These are phyloP conservation scores for Heterotilapia buettikoferi DNA, from an alignment of 2,113 vertebrate species.

Conservation along the genomic window DNA sequence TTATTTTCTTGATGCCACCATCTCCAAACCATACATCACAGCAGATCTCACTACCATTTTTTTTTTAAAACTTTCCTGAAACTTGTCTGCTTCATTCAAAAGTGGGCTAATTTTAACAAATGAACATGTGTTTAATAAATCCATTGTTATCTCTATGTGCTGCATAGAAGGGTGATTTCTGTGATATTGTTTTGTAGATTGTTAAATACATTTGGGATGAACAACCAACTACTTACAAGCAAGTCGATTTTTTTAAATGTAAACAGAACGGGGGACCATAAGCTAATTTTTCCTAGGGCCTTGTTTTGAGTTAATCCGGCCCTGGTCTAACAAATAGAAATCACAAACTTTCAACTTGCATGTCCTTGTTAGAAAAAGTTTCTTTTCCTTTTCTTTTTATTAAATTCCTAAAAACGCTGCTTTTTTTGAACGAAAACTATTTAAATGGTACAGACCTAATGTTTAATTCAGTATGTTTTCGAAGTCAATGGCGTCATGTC, in stretches of 20 bases:
- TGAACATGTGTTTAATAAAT: not conserved
- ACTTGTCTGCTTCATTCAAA: rapidly evolving
- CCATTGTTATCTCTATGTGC: not conserved
- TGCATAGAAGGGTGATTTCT: not conserved
- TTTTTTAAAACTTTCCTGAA: rapidly evolving
- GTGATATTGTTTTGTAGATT: not conserved
- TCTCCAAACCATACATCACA: not conserved
- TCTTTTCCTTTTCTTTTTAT: rapidly evolving
- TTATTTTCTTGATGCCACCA: not conserved
- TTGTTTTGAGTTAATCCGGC: rapidly evolving
- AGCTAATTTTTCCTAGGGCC: not conserved
- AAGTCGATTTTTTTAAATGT: not conserved
- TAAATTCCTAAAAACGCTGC: not conserved
- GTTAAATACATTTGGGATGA: not conserved
- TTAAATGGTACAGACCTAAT: not conserved
- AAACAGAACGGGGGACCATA: rapidly evolving
- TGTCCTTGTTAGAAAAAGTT: not conserved
- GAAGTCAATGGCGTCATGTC: not conserved
- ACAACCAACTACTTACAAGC: not conserved
- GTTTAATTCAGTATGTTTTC: not conserved
- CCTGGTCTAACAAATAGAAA: not conserved
- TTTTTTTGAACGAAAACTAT: not conserved
- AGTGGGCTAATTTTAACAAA: not conserved
- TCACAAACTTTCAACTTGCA: not conserved
- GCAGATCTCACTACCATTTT: not conserved